Evolutionary conservation across 2,888 invertebrate species (phyloP), one percentile per base, ranked within the genome.

Genomic region (Lepidonotus clava): DNA sequence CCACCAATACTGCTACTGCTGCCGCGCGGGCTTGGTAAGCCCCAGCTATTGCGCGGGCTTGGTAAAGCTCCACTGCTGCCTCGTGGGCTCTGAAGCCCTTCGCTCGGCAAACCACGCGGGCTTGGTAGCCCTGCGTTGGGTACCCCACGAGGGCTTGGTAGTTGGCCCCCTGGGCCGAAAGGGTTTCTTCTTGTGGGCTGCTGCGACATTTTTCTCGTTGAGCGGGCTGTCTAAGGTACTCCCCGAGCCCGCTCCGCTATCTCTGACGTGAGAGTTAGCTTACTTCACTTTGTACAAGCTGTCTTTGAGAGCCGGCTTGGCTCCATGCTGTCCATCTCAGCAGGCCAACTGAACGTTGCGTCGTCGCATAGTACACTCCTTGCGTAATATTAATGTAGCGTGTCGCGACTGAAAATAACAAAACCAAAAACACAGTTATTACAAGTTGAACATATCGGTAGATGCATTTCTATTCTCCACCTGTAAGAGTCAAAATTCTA

Each of bases 121-220:
- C 71, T 38, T 6, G 71, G 71, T 36, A 71, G 38, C 71, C 71
- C 71, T 34, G 14, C 36, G 34, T 38, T 38, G 11, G 36, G 8
- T 14, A 21, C 46, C 2, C 46, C 28, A 14, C 34, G 71, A 14
- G 80, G 80, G 51, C 80, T 80, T 0, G 80, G 80, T 80, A 80
- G 28, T 28, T 80, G 80, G 46, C 80, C 80, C 18, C 80, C 80
- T 6, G 80, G 80, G 41, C 80, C 80, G 51, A 80, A 80, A 6
- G 80, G 80, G 51, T 80, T 80, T 8, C 80, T 18, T 46, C 80
- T 80, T 1, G 41, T 41, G 1, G 41, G 80, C 28, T 21, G 80
- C 28, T 21, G 24, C 24, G 41, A 46, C 80, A 46, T 46, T n/a
- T 14, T 80, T 11, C 14, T 38, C 28, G 32, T 34, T 71, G 71